These are phyloP conservation scores for Limanda limanda DNA, from an alignment of 2,113 vertebrate genomes.

Conservation along the genomic window DNA sequence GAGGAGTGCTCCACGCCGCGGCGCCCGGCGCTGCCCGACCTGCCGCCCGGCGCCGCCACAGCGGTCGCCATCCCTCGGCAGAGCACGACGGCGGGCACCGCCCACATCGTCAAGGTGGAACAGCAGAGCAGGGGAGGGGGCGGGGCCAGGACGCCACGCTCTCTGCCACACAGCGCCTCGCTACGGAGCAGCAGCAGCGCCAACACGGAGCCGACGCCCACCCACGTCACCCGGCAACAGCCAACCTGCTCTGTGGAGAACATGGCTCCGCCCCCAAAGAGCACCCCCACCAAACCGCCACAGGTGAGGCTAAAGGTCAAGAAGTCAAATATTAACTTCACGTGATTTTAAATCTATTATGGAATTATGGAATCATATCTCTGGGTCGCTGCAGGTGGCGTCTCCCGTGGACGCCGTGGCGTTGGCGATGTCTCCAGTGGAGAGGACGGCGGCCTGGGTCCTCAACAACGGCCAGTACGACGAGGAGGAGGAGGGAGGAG, in stretches of 20 bases:
- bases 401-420: constrained; percentile 90
- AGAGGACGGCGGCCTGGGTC: constrained; percentile 97
- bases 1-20: constrained; percentile 81
- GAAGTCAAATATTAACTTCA: not conserved
- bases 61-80: constrained; percentile 88
- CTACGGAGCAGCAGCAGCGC: constrained; percentile 85
- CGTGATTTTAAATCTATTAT: no score
- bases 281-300: constrained; percentile 74
- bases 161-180: constrained; percentile 85
- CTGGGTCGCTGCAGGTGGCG: constrained; percentile 79
- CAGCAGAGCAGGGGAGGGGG: constrained; percentile 81
- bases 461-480: constrained; percentile 96
- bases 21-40: constrained; percentile 36
- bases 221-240: constrained; percentile 81
- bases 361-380: not conserved
- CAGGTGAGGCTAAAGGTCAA: constrained; percentile 63
- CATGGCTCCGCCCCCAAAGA: constrained; percentile 85
- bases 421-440: constrained; percentile 94
- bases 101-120: constrained; percentile 89
- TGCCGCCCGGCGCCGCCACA: constrained; percentile 62
- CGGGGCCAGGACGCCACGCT: constrained; percentile 80
- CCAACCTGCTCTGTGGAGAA: constrained; percentile 86
- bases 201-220: constrained; percentile 68
- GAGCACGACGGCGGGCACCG: constrained; percentile 86
- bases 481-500: constrained; percentile 56